These are phyloP conservation scores for Bathybates hornii DNA, from an alignment of 2,113 vertebrate species.

Conservation along the genomic window DNA sequence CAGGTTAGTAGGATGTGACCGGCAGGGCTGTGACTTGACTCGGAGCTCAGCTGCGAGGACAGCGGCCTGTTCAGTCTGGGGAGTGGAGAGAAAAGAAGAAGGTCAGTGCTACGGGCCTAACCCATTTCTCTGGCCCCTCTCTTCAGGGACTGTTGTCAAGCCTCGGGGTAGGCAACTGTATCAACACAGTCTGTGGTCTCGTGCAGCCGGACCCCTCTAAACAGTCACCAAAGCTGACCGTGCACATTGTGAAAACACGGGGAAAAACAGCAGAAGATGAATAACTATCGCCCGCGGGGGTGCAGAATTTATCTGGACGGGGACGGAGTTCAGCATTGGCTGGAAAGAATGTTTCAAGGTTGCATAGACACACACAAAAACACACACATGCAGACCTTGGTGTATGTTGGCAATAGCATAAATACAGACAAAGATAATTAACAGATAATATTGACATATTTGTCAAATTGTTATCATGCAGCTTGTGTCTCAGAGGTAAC, in stretches of 20 bases:
- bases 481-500: background rate
- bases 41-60: conserved; percentile 45
- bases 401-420: background rate
- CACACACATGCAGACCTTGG: background rate
- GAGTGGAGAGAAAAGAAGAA: conserved; percentile 2
- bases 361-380: background rate
- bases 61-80: background rate
- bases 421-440: background rate
- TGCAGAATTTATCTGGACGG: background rate
- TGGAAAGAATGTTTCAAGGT: background rate
- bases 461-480: background rate
- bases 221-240: conserved; percentile 40
- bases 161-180: conserved; percentile 67
- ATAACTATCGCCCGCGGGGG: conserved; percentile 30
- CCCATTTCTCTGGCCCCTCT: conserved; percentile 46
- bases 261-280: conserved; percentile 58
- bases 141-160: conserved; percentile 62
- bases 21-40: conserved; percentile 5
- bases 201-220: conserved; percentile 45
- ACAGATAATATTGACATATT: background rate
- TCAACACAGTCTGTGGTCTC: conserved; percentile 57
- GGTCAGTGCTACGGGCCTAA: conserved; percentile 22
- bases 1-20: background rate
- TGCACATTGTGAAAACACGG: conserved; percentile 43
- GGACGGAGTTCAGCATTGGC: background rate